These are phyloP conservation scores for Lepidurus packardi DNA, from an alignment of 1,140 invertebrate species.

Conservation along the genomic window DNA sequence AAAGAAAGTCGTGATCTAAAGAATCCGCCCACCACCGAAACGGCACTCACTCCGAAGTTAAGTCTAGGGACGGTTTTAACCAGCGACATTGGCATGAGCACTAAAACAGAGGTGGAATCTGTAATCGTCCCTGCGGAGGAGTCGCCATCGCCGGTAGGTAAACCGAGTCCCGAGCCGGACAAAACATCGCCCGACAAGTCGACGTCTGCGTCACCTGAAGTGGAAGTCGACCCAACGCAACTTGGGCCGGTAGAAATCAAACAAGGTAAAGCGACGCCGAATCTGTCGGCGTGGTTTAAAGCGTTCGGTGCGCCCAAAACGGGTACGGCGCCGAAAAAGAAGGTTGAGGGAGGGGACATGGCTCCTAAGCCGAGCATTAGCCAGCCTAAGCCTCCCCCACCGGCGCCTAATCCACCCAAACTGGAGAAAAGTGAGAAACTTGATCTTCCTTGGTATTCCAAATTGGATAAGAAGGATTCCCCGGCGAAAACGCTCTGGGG, in stretches of 20 bases:
- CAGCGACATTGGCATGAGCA: conserved; percentile 45
- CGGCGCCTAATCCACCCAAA: conserved; percentile 29
- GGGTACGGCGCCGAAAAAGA: conserved; percentile 41
- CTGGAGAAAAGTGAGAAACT: conserved; percentile 33
- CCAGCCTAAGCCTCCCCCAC: conserved; percentile 5
- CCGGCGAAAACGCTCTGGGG: neutral
- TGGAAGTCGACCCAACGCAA: conserved; percentile 35
- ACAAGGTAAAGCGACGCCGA: conserved; percentile 66
- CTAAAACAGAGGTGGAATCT: conserved; percentile 22
- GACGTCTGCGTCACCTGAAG: conserved; percentile 33
- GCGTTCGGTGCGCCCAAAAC: conserved; percentile 74
- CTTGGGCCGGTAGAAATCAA: conserved; percentile 43
- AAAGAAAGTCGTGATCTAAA: conserved; percentile 50
- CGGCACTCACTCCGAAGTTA: conserved; percentile 59
- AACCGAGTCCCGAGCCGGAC: conserved; percentile 39
- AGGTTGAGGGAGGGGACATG: conserved; percentile 38
- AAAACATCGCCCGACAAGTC: conserved; percentile 41
- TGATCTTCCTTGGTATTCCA: conserved; percentile 36
- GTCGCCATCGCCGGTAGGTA: conserved; percentile 34
- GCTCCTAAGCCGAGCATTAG: conserved; percentile 27
- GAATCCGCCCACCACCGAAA: conserved; percentile 53
- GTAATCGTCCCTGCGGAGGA: conserved; percentile 28
- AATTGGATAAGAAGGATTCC: conserved; percentile 38
- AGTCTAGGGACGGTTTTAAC: conserved; percentile 72
- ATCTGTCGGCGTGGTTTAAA: conserved; percentile 83